A percentile compares a stretch with the other conserved stretches of the same genome.
Conservation (phyloP, 2,888 invertebrate genomes). For the Ethmia dodecea region DNA sequence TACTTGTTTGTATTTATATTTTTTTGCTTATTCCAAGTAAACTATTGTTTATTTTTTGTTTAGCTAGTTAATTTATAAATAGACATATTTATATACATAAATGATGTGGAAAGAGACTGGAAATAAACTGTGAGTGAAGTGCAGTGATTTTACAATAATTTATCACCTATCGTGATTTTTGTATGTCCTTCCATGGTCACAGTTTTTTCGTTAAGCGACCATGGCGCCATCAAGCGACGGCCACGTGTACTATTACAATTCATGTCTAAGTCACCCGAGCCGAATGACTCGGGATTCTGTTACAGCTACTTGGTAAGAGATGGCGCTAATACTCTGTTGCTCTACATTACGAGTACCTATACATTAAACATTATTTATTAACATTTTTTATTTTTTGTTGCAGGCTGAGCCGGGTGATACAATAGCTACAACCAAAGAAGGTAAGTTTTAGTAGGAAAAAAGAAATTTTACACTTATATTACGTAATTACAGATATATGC, state of each 20-base stretch:
- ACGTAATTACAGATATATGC: no score
- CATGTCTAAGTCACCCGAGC: slow-evolving; percentile 46
- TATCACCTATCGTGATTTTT: slow-evolving; percentile 32
- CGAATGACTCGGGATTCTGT: slow-evolving; percentile 30
- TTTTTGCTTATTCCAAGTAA: no score
- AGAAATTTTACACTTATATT: not conserved
- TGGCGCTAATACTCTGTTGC: slow-evolving; percentile 48
- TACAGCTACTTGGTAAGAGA: slow-evolving; percentile 71
- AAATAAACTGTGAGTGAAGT: not conserved
- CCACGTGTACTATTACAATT: slow-evolving; percentile 70
- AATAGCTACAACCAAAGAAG: slow-evolving; percentile 92
- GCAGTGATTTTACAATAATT: slow-evolving; percentile 15
- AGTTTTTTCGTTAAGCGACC: slow-evolving; percentile 79
- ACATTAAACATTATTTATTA: slow-evolving; percentile 1
- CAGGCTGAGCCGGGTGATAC: slow-evolving; percentile 87
- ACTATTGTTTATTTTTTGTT: no score
- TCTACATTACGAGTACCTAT: not conserved
- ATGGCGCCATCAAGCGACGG: slow-evolving; percentile 78
- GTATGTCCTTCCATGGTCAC: slow-evolving; percentile 80
- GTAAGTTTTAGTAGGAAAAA: slow-evolving; percentile 66
- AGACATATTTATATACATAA: no score
- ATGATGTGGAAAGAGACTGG: no score
- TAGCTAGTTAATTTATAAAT: no score
- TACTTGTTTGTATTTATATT: slow-evolving; percentile 2
- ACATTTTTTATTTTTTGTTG: slow-evolving; percentile 30